Base-by-base conservation (phyloP, 2,113 vertebrate species). In the Xerus inauris region DNA sequence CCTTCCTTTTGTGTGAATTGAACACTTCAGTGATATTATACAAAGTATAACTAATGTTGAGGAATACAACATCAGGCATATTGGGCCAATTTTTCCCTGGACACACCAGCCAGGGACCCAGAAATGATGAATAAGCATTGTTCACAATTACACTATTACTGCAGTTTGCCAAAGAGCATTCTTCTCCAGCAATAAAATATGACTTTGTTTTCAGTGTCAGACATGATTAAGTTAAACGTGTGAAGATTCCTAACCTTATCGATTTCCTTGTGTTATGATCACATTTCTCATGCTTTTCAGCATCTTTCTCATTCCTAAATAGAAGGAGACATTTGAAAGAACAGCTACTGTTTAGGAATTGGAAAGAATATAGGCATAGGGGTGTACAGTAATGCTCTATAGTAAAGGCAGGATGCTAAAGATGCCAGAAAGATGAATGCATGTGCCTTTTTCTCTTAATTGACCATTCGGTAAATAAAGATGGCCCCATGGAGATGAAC, bases 201-300 rank as follows among this genome's bases (percentile, higher is more conserved):
- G 75, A 79, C 83, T 97, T 93, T 97, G 64, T 96, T 96, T 97
- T 87, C 64, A 93, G 91, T 93, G 91, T 96, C 86, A 96, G 91
- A 73, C 59, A 89, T 96, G 82, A 95, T 95, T 94, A 97, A 97
- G 77, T 94, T 93, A 95, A 97, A 96, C 4, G 11, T 96, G 83
- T 94, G 83, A 95, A 80, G 89, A 96, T 96, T 88, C 82, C 95
- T 96, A 96, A 89, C 93, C 89, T 83, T 97, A 97, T 98, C 0
- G 75, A 97, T 97, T 97, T 96, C 65, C 83, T 89, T 89, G 42
- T 76, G 94, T 86, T 92, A 83, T 80, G 51, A 26, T 82, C 86
- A 81, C 87, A 91, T 96, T 97, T 97, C 79, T 97, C 35, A 62
- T 86, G 69, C 80, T 95, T 93, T 95, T 95, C 69, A 84, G 59